Conservation (phyloP, 2,888 invertebrate genomes). For the Camptogramma bilineatum region DNA sequence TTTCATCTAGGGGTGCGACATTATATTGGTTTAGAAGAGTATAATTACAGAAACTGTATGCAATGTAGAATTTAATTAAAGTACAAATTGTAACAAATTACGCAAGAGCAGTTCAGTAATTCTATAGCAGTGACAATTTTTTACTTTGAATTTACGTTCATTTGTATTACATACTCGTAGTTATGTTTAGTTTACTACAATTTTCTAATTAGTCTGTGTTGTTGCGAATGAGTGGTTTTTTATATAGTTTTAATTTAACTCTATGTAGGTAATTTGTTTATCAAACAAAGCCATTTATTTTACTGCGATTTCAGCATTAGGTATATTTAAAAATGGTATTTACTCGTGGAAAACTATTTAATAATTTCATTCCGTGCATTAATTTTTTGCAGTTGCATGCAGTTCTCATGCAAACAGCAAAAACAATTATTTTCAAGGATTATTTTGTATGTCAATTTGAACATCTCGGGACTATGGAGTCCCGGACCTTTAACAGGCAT, state of each 20-base stretch:
- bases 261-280: neutral
- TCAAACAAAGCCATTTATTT: neutral
- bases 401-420: too few relatives aligned
- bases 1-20: too few relatives aligned
- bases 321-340: too few relatives aligned
- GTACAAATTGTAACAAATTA: neutral
- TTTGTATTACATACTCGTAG: neutral
- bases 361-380: too few relatives aligned
- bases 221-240: neutral
- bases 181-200: neutral
- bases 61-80: neutral
- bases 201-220: neutral
- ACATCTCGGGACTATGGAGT: too few relatives aligned
- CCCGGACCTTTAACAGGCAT: too few relatives aligned
- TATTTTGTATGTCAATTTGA: too few relatives aligned
- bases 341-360: too few relatives aligned
- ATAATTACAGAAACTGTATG: neutral
- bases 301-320: too few relatives aligned
- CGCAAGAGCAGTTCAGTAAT: neutral
- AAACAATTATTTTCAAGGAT: too few relatives aligned
- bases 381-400: too few relatives aligned
- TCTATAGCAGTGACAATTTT: neutral
- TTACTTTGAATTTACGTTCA: neutral
- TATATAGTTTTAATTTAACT: neutral
- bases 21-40: neutral